Percentiles rank a stretch among this genome's conserved stretches.
Evolutionary conservation across 2,888 invertebrate genomes (phyloP).

Genomic region (Drosophila kokeensis): DNA sequence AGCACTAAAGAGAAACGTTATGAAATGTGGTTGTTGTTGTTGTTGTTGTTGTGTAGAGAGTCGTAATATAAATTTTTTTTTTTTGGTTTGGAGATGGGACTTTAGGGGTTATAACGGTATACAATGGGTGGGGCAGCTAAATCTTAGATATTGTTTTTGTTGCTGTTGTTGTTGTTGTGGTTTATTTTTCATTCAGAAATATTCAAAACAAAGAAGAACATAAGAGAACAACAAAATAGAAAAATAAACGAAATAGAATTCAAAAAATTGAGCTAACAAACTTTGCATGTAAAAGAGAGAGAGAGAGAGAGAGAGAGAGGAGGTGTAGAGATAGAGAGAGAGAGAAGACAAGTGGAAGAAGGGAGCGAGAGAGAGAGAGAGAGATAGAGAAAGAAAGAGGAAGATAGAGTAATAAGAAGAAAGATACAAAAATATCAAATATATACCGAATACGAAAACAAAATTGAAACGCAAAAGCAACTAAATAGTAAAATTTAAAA

Average conservation of each 20-base stretch:
- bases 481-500: conserved; percentile 10
- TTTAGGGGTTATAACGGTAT: conserved; percentile 24
- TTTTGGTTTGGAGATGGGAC: conserved; percentile 45
- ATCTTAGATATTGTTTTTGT: conserved; percentile 55
- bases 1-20: conserved; percentile 65
- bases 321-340: conserved; percentile 10
- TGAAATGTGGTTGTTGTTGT: conserved; percentile 75
- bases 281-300: conserved; percentile 29
- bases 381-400: conserved; percentile 39
- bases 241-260: conserved; percentile 31
- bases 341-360: conserved; percentile 35
- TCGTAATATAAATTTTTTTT: conserved; percentile 26
- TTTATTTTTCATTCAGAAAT: conserved; percentile 43
- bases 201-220: conserved; percentile 20
- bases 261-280: conserved; percentile 44
- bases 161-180: conserved; percentile 56
- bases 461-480: conserved; percentile 23
- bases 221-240: conserved; percentile 26
- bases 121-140: conserved; percentile 47
- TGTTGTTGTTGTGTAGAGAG: conserved; percentile 71
- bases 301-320: conserved; percentile 34
- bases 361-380: conserved; percentile 47
- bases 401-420: conserved; percentile 10
- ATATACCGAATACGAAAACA: conserved; percentile 21
- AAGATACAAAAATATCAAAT: conserved; percentile 29